phyloP scores from a whole-genome alignment of 2,113 vertebrate genomes.

The Vulpes vulpes region DNA sequence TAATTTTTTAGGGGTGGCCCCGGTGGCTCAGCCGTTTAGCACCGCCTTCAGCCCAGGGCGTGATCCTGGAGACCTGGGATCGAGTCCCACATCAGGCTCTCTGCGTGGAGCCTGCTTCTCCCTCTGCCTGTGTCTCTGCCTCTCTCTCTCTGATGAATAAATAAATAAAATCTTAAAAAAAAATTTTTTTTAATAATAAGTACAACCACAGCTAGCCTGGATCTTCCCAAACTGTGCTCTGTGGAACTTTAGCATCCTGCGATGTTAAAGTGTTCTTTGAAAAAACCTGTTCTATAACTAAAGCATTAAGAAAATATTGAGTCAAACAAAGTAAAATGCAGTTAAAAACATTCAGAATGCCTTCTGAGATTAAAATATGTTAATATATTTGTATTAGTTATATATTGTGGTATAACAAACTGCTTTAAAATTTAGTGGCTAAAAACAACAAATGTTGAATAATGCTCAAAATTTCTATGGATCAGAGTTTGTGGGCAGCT shows the following conservation, averaged over 20 bases:
- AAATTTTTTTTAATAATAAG: background rate
- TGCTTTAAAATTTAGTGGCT: background rate
- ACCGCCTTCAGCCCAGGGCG: no score
- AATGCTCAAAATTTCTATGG: background rate
- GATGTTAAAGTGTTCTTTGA: background rate
- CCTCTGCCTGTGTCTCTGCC: no score
- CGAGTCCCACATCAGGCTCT: no score
- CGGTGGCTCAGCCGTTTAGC: no score
- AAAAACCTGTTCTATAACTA: background rate
- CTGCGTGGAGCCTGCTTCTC: background rate
- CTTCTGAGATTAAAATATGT: background rate
- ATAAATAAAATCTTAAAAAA: no score
- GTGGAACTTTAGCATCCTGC: no score
- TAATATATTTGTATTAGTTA: background rate
- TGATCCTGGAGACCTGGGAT: no score
- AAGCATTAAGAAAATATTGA: background rate
- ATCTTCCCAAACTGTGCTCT: background rate
- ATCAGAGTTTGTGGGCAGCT: background rate
- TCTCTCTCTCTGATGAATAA: no score
- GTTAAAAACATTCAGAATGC: background rate
- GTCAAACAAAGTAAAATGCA: background rate
- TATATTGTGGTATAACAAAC: background rate
- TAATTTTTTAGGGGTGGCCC: background rate
- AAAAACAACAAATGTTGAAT: background rate
- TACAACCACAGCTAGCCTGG: background rate